A percentile compares a stretch with the other conserved stretches of the same genome.
These are phyloP conservation scores for Chironomus tentans DNA, from an alignment of 2,888 invertebrate species.

Conservation along the genomic window DNA sequence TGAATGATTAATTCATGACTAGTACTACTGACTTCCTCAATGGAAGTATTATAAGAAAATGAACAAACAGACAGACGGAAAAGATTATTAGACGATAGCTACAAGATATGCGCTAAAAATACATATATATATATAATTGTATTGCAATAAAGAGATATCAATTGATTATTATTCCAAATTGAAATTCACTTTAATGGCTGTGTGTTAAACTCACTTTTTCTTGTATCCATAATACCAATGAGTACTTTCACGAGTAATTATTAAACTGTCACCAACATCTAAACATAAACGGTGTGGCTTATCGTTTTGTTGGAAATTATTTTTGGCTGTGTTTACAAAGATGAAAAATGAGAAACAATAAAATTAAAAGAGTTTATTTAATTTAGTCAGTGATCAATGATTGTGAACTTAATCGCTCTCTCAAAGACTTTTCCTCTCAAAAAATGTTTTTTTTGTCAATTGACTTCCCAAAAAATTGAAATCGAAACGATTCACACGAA, in stretches of 20 bases:
- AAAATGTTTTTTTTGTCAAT: not conserved
- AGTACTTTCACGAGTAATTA: slow-evolving; percentile 40
- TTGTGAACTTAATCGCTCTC: too few species aligned
- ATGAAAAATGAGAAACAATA: not conserved
- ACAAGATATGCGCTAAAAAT: not conserved
- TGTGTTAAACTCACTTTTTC: slow-evolving; percentile 37
- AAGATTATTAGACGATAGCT: not conserved
- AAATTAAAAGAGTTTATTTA: not conserved
- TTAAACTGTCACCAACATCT: slow-evolving; percentile 41
- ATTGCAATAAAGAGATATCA: not conserved
- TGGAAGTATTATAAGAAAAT: too few species aligned
- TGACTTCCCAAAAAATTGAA: not conserved
- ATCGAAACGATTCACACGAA: not conserved
- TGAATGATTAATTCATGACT: too few species aligned
- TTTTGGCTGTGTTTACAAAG: slow-evolving; percentile 36
- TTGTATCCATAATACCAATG: slow-evolving; percentile 43
- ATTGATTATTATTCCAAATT: not conserved
- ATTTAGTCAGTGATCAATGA: not conserved
- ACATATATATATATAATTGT: not conserved
- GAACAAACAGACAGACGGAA: too few species aligned
- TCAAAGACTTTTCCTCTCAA: too few species aligned
- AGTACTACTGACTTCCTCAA: too few species aligned
- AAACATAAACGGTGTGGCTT: slow-evolving; percentile 40
- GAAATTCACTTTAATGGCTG: not conserved
- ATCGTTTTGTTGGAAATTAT: slow-evolving; percentile 40